Evolutionary conservation across 2,113 vertebrate species (phyloP).

Genomic region (Sphyrna mokarran): DNA sequence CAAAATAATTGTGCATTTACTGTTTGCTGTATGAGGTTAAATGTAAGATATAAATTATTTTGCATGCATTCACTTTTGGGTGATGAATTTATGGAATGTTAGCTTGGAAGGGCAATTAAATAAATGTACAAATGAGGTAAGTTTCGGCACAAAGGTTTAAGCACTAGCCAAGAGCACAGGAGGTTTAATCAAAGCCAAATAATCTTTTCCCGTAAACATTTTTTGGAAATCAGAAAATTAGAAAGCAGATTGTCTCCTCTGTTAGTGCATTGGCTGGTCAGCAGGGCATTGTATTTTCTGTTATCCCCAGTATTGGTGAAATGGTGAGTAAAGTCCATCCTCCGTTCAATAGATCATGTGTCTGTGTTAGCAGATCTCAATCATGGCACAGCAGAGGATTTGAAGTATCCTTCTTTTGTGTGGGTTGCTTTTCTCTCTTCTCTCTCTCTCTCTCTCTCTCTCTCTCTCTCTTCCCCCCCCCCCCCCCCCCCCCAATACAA

Average conservation of each 20-base stretch:
- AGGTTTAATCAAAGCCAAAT: background rate
- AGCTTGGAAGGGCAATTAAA: background rate
- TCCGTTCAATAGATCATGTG: background rate
- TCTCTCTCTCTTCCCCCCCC: too few species aligned
- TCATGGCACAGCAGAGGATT: background rate
- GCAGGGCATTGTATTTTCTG: too few species aligned
- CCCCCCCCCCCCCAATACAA: background rate
- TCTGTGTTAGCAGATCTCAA: background rate
- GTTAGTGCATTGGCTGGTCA: too few species aligned
- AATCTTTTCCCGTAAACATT: too few species aligned
- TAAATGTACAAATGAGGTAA: background rate
- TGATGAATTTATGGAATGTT: background rate
- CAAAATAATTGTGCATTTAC: background rate
- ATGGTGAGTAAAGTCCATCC: background rate
- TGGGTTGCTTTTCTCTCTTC: too few species aligned
- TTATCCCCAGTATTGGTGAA: background rate
- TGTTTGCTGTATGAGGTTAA: background rate
- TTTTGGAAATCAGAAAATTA: too few species aligned
- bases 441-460: too few species aligned
- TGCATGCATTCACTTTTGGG: background rate
- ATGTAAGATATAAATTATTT: background rate
- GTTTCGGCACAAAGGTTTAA: background rate
- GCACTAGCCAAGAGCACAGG: background rate
- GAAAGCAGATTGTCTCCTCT: too few species aligned
- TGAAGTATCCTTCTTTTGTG: background rate